phyloP scores from a whole-genome alignment of 2,113 vertebrate species.

The Lepidiolamprologus cunningtoni region DNA sequence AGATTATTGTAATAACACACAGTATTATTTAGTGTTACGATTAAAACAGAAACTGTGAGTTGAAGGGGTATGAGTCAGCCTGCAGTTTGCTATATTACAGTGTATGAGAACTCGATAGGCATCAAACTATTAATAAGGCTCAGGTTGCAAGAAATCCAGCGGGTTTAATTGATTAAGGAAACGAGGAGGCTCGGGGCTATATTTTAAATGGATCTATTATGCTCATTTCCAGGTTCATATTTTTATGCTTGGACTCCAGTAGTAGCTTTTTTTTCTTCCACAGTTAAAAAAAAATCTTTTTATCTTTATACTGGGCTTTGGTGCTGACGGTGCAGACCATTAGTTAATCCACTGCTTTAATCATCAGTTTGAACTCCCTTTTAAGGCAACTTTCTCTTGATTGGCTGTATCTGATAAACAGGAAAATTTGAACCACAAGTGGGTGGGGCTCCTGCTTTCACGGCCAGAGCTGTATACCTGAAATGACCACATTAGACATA shows the following conservation, averaged over 20 bases:
- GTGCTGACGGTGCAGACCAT: not conserved
- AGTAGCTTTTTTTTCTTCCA: not conserved
- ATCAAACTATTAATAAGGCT: not conserved
- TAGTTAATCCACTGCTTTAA: not conserved
- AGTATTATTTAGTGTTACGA: not conserved
- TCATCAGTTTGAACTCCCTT: not conserved
- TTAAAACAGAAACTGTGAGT: not conserved
- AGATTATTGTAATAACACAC: not conserved
- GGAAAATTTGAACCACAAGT: not conserved
- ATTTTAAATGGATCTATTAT: not conserved
- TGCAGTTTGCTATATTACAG: not conserved
- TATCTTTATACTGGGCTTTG: not conserved
- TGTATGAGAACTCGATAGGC: not conserved
- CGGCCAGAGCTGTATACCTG: not conserved
- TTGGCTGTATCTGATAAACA: not conserved
- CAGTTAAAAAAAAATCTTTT: not conserved
- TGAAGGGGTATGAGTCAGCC: not conserved
- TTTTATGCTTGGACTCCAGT: not conserved
- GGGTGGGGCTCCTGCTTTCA: not conserved
- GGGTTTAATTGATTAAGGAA: not conserved
- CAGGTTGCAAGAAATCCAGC: not conserved
- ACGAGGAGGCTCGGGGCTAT: not conserved
- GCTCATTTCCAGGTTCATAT: not conserved
- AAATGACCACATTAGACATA: not conserved
- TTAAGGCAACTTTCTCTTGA: not conserved